phyloP scores from a whole-genome alignment of 2,797 vertebrate species.

The Potorous gilbertii region DNA sequence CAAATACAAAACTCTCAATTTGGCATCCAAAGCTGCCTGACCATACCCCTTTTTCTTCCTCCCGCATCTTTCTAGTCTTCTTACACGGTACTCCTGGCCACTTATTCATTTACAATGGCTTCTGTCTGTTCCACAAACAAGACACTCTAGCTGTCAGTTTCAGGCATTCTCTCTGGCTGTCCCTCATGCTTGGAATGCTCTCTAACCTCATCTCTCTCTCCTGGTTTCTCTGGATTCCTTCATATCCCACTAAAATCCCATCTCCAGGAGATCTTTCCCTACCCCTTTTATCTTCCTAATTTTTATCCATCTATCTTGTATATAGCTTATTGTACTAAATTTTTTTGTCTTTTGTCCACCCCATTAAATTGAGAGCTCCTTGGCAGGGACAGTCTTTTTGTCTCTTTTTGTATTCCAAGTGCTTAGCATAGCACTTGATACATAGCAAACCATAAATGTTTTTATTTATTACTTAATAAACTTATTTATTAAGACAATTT shows the following conservation, averaged over 20 bases:
- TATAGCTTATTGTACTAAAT: not conserved
- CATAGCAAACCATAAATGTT: not conserved
- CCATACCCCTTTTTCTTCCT: not conserved
- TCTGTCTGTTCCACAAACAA: not conserved
- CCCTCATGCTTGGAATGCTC: not conserved
- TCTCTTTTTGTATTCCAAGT: not conserved
- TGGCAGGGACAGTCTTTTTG: not conserved
- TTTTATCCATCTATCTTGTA: not conserved
- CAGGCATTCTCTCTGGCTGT: not conserved
- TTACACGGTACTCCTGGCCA: not conserved
- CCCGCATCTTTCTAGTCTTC: not conserved
- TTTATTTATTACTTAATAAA: not conserved
- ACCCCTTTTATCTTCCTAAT: not conserved
- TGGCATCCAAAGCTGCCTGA: not conserved
- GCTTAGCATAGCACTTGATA: not conserved
- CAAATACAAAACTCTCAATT: not conserved
- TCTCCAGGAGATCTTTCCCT: not conserved
- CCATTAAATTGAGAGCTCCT: not conserved
- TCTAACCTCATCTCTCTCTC: not conserved
- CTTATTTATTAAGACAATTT: not conserved
- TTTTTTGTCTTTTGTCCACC: not conserved
- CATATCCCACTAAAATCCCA: not conserved
- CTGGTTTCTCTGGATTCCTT: not conserved
- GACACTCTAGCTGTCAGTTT: not conserved
- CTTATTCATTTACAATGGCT: not conserved